Evolutionary conservation across 2,113 vertebrate genomes (phyloP).

Genomic region (Aphelocoma coerulescens): DNA sequence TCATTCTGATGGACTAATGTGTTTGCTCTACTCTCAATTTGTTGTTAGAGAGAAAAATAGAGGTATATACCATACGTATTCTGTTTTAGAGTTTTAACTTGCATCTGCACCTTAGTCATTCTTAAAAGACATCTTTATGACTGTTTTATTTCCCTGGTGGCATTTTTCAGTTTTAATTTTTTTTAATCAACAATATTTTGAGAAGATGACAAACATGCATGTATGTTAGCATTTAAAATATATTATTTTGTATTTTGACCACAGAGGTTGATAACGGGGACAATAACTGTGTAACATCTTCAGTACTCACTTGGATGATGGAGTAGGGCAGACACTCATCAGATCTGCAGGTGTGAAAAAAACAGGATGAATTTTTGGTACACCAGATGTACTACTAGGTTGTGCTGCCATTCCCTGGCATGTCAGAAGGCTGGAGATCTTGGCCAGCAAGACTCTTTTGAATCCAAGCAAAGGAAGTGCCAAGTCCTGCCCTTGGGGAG

Average conservation of each 20-base stretch:
- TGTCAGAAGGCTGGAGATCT: background rate
- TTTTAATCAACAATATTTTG: background rate
- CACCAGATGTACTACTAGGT: background rate
- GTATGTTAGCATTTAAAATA: background rate
- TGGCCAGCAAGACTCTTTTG: background rate
- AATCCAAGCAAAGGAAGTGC: background rate
- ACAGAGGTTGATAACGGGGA: background rate
- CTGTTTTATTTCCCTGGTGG: background rate
- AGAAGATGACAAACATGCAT: background rate
- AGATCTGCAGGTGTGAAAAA: background rate
- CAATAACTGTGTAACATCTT: background rate
- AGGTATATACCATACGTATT: fast-evolving
- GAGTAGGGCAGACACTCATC: background rate
- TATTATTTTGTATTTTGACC: background rate
- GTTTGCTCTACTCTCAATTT: background rate
- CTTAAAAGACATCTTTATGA: background rate
- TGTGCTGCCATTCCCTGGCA: background rate
- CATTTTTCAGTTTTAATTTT: background rate
- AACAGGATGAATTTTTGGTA: background rate
- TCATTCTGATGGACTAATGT: background rate
- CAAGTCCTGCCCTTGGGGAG: background rate
- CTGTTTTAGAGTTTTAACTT: background rate
- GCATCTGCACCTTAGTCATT: background rate
- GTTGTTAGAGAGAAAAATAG: background rate
- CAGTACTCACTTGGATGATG: background rate